Evolutionary conservation across 2,113 vertebrate species (phyloP), one percentile per base, ranked within the genome.

Genomic region (Nestor notabilis): DNA sequence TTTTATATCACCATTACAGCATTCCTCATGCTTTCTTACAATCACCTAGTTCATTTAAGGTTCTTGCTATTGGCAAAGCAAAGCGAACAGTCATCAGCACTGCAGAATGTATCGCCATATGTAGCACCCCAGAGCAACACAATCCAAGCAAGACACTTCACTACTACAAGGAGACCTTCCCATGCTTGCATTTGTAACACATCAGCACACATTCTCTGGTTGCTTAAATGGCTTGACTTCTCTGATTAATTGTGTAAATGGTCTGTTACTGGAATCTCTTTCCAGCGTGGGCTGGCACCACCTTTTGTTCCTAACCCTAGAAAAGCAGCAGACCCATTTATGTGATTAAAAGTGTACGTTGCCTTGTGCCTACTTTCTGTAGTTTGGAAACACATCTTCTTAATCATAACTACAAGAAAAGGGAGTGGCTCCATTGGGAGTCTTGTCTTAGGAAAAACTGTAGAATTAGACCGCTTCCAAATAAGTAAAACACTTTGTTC

Each of bases 401-500:
- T 53, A 63, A 80, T 83, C 28, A 0, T 72, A 92, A 72, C 65
- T 31, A 33, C 31, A 56, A 78, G 88, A 94, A 95, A 95, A 87
- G 77, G 83, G 89, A 91, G 81, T 87, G 84, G 64, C 49, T 83
- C 46, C 41, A 63, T 0, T 39, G 37, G 61, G 49, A 76, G 46
- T 74, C 90, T 55, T 88, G 29, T 53, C 31, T 65, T 31, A 55
- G 27, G 56, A 77, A 93, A 78, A 85, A 47, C 28, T 75, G 3
- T 37, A 82, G 80, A 72, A 68, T 84, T 72, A 95, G 70, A 87
- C 29, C 23, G 50, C 52, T 91, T 87, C 78, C 74, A 95, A 91
- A 49, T 63, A 85, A 96, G 90, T 82, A 76, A 87, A 94, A 35
- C 66, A 87, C 47, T 78, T 81, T 65, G 61, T 85, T 92, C 92